Conservation (phyloP, 2,888 invertebrate species). For the Ptychoptera contaminata region DNA sequence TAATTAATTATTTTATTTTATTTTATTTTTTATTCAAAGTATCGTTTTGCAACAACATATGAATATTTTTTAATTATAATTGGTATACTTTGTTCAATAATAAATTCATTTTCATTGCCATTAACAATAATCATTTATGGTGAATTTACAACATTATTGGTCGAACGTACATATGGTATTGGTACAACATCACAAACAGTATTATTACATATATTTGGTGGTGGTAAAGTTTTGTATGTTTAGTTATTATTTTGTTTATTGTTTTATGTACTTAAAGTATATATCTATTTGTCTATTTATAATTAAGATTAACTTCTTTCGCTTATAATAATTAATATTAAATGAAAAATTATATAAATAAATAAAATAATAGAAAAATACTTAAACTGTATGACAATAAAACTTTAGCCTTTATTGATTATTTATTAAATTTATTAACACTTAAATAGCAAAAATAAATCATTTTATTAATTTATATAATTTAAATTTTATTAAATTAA, state of each 20-base stretch:
- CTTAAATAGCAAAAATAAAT: background rate
- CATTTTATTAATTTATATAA: background rate
- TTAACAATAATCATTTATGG: conserved; percentile 55
- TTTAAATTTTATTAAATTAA: background rate
- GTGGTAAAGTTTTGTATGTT: conserved; percentile 41
- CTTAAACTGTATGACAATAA: background rate
- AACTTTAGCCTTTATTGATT: background rate
- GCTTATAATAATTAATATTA: no score
- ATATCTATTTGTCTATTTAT: background rate
- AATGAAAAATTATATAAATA: no score
- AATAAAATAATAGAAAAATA: no score
- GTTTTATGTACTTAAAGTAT: no score
- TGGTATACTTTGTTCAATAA: conserved; percentile 40
- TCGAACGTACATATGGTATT: conserved; percentile 42
- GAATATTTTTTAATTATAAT: conserved; percentile 38
- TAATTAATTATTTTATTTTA: background rate
- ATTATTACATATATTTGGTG: conserved; percentile 43
- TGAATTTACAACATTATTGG: conserved; percentile 52
- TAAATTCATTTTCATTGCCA: conserved; percentile 49
- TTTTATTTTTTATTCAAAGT: background rate
- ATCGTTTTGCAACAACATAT: conserved; percentile 41
- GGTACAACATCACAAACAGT: conserved; percentile 42
- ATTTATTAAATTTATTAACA: background rate
- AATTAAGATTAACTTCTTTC: no score
- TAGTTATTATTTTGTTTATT: background rate